These are phyloP conservation scores for Propithecus coquereli DNA, from an alignment of 2,113 vertebrate genomes.

Conservation along the genomic window DNA sequence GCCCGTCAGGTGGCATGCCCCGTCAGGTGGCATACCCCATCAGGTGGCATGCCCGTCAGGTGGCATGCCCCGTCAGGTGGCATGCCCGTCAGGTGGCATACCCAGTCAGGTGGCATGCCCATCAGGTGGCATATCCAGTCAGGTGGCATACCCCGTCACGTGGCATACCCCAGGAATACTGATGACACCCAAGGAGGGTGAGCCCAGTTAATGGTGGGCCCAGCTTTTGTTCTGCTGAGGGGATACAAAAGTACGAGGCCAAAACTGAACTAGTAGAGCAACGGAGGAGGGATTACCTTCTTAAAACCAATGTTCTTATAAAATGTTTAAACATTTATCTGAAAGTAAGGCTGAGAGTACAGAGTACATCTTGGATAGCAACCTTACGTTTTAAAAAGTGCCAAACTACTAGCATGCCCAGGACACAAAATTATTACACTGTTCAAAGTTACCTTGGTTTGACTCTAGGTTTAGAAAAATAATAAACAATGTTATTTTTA, in stretches of 20 bases:
- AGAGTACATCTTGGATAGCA: not conserved
- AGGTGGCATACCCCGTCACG: not conserved
- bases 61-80: not conserved
- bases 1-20: not conserved
- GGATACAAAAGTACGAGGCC: not conserved
- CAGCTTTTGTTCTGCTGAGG: not conserved
- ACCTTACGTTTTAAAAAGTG: not conserved
- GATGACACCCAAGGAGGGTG: not conserved
- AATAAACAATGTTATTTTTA: not conserved
- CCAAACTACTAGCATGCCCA: not conserved
- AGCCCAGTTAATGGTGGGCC: not conserved
- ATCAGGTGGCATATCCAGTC: not conserved
- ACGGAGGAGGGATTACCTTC: not conserved
- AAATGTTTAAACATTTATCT: not conserved
- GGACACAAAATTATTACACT: not conserved
- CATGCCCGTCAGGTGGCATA: no score
- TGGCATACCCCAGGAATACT: not conserved
- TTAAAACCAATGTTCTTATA: not conserved
- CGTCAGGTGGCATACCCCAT: not conserved
- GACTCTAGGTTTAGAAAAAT: not conserved
- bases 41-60: no score
- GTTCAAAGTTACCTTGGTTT: not conserved
- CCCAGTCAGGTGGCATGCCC: not conserved
- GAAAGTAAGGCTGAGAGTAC: not conserved
- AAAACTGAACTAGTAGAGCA: not conserved